A percentile compares a stretch with the other conserved stretches of the same genome.
phyloP scores from a whole-genome alignment of 2,797 vertebrate genomes.

The Poecilia wingei region DNA sequence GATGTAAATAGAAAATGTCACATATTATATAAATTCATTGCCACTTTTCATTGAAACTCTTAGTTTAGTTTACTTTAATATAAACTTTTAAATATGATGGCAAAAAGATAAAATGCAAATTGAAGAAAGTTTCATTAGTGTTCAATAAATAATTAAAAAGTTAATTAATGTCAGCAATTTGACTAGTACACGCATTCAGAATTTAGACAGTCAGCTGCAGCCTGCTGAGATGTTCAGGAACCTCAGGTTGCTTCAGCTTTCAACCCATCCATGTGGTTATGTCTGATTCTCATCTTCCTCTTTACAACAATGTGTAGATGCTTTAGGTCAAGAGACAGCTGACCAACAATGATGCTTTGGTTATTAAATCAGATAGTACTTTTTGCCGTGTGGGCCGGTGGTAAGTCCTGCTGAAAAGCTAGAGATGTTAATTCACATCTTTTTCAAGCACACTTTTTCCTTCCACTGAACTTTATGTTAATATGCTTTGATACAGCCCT shows the following conservation, averaged over 20 bases:
- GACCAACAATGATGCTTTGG: not conserved
- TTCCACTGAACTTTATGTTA: not conserved
- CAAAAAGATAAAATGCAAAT: not conserved
- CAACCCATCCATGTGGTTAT: too few relatives aligned
- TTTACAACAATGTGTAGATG: too few relatives aligned
- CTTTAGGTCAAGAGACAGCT: not conserved
- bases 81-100: not conserved
- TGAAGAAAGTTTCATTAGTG: not conserved
- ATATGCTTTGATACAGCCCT: not conserved
- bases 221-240: not conserved
- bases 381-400: not conserved
- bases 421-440: not conserved
- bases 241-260: not conserved
- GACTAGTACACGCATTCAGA: not conserved
- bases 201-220: not conserved
- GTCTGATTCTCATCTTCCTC: too few relatives aligned
- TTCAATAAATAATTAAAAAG: not conserved
- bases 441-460: not conserved
- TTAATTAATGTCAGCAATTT: not conserved
- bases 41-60: not conserved
- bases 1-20: not conserved
- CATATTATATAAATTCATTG: not conserved
- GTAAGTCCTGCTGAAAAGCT: not conserved
- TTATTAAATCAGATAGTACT: not conserved
- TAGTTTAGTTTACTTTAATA: not conserved